phyloP scores from a whole-genome alignment of 2,113 vertebrate species.

The Oncorhynchus nerka region DNA sequence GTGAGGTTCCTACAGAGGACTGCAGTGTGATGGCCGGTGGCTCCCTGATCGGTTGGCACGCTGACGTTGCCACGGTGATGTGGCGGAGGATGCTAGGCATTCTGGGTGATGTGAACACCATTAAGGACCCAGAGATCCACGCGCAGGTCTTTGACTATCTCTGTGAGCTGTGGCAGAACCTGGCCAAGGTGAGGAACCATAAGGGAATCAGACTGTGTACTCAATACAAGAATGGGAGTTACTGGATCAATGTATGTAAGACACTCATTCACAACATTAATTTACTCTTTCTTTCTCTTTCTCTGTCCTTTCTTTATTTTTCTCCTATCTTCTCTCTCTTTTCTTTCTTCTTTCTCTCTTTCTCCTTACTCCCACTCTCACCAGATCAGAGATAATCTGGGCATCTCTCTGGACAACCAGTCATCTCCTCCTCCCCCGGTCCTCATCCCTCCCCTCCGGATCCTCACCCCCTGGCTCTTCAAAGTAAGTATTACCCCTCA shows the following conservation, averaged over 20 bases:
- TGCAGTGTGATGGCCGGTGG: conserved; percentile 98
- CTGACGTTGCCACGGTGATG: conserved; percentile 97
- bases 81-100: conserved; percentile 98
- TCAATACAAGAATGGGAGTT: conserved; percentile 2
- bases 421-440: conserved; percentile 91
- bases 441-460: conserved; percentile 94
- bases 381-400: conserved; percentile 98
- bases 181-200: conserved; percentile 84
- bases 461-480: conserved; percentile 98
- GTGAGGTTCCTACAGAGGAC: conserved; percentile 92
- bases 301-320: background rate
- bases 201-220: background rate
- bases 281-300: background rate
- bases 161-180: conserved; percentile 98
- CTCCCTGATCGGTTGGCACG: conserved; percentile 93
- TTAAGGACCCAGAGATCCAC: conserved; percentile 97
- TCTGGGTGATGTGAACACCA: conserved; percentile 94
- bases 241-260: no score
- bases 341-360: conserved; percentile 98
- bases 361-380: conserved; percentile 77
- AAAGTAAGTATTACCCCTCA: conserved; percentile 75
- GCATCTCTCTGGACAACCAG: conserved; percentile 95
- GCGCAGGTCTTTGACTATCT: conserved; percentile 98
- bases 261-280: no score
- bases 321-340: conserved; percentile 76